Evolutionary conservation across 2,113 vertebrate species (phyloP), one percentile per base, ranked within the genome.

Genomic region (Orientallactaga bullata): DNA sequence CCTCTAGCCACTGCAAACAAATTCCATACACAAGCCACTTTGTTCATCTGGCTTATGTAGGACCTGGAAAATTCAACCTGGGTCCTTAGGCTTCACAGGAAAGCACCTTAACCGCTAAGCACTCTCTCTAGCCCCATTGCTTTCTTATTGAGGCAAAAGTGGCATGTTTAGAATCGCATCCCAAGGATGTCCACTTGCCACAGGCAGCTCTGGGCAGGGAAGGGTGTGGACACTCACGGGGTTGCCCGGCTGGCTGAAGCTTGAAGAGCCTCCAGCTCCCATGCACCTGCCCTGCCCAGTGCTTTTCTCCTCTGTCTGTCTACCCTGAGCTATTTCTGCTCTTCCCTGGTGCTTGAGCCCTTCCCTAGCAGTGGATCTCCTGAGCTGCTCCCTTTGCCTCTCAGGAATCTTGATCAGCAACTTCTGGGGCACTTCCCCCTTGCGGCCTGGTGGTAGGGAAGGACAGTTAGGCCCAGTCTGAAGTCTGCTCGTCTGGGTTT

Each of bases 121-220:
- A 5, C 5, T 47, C 42, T 47, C 42, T 47, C 42, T 47, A 47
- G 42, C 42, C 42, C n/a, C n/a, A n/a, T n/a, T 16, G 37, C 20
- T 86, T 65, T 86, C 30, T 20, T 5, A n/a, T 78, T 30, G 18
- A 66, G 28, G 68, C 28, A 51, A 58, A 7, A 0, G 6, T 8
- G 37, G 24, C 26, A 69, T 2, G 12, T 58, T n/a, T 16, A 47
- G 58, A 51, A 15, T 83, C 47, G 26, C 13, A 20, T 65, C 60
- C 78, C 85, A 10, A 15, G n/a, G 58, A 26, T 8, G 3, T 8
- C 42, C 0, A 1, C 51, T 24, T 20, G 24, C 7, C 1, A 0
- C 71, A 10, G 20, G 66, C 15, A 37, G 55, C 42, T 39, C 28
- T 9, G 58, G 18, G 42, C 8, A 32, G 30, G 58, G 60, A 17